Evolutionary conservation across 2,797 vertebrate species (phyloP).

Genomic region (Betta splendens): DNA sequence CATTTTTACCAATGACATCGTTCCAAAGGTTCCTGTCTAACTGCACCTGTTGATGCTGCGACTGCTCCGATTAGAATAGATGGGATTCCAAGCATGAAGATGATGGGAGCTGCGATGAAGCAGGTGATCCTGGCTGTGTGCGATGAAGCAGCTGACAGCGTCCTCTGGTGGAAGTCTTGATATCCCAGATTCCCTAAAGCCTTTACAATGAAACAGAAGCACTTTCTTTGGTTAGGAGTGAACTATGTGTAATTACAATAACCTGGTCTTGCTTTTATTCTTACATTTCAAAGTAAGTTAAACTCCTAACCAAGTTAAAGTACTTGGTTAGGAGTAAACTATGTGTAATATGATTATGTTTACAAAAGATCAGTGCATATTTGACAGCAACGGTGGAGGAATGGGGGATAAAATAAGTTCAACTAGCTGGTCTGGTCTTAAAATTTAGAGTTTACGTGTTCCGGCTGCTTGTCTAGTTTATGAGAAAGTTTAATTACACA

Average conservation of each 20-base stretch:
- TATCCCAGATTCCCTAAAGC: constrained; percentile 55
- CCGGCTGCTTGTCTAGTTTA: no score
- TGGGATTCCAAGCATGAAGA: constrained; percentile 59
- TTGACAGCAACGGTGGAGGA: no score
- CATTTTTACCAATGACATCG: neutral
- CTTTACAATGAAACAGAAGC: constrained; percentile 20
- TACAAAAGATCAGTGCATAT: no score
- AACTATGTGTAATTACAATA: no score
- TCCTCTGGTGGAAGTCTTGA: constrained; percentile 70
- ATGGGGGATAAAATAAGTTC: no score
- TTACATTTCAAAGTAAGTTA: no score
- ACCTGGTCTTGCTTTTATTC: no score
- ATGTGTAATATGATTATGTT: no score
- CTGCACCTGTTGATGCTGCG: constrained; percentile 64
- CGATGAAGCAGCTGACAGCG: constrained; percentile 56
- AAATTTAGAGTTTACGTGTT: no score
- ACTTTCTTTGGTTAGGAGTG: neutral
- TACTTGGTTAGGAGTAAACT: no score
- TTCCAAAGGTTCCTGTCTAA: neutral
- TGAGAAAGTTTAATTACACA: neutral
- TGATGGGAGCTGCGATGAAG: constrained; percentile 54
- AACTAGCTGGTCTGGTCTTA: no score
- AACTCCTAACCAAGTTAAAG: no score
- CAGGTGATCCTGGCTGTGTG: constrained; percentile 57
- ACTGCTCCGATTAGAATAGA: constrained; percentile 62